Conservation (phyloP, 2,797 vertebrate species). For the Typhlichthys eigenmanni region DNA sequence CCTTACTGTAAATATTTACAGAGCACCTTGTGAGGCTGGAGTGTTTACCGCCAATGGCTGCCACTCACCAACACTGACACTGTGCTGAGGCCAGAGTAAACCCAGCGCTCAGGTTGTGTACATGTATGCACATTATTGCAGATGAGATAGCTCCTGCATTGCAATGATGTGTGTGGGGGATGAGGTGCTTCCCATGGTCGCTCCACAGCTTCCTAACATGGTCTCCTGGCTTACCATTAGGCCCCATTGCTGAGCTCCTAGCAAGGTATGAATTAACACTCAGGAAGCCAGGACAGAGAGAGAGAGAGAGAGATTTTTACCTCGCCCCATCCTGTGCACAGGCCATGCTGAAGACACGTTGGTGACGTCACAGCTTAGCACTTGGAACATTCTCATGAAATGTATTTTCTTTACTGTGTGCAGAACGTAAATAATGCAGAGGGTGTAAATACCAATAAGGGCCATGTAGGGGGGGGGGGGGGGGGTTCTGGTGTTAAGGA, state of each 20-base stretch:
- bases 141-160: constrained; percentile 40
- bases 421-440: constrained; percentile 51
- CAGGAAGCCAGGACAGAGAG: neutral
- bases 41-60: constrained; percentile 69
- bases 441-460: constrained; percentile 43
- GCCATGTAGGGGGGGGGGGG: neutral
- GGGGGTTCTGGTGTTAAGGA: neutral
- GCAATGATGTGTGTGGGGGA: constrained; percentile 27
- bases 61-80: constrained; percentile 35
- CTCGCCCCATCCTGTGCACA: constrained; percentile 32
- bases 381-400: constrained; percentile 53
- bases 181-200: constrained; percentile 61
- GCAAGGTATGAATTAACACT: constrained; percentile 31
- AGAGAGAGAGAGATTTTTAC: constrained; percentile 37
- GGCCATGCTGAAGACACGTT: constrained; percentile 7
- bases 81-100: constrained; percentile 32
- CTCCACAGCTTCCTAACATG: constrained; percentile 65
- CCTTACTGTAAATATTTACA: constrained; percentile 77
- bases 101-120: constrained; percentile 10
- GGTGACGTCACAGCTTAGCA: constrained; percentile 45
- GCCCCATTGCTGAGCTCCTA: constrained; percentile 12
- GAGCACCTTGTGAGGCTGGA: constrained; percentile 61
- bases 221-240: constrained; percentile 48
- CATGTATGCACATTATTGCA: constrained; percentile 18
- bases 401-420: constrained; percentile 46